Evolutionary conservation across 30 jellyfish, hydroid and myxozoan genomes (phyloP), one percentile per base, ranked within the genome.

Genomic region (Aurelia aurita complex sp. Pacific): DNA sequence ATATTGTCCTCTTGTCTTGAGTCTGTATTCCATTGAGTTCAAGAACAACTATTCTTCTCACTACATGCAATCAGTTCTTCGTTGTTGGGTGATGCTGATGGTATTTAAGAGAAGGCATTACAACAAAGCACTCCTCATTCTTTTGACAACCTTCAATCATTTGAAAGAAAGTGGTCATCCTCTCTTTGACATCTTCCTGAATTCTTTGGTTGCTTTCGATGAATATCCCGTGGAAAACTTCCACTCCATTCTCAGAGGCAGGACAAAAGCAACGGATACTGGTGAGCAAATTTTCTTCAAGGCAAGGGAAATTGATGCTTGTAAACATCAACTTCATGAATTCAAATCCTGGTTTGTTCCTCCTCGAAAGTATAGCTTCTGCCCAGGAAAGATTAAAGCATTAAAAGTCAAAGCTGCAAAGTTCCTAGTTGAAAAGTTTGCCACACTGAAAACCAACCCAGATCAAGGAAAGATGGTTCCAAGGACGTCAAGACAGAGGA

Each of bases 271-370:
- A 32, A 70, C 80, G 33, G 80, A 70, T 38, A 70, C 80, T 70
- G 64, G 80, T 33, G 80, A 70, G 9, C 80, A 70, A 59, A 70
- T 70, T 6, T 70, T 70, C 32, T 23, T 70, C 61, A 70, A 70
- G 7, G 61, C 80, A 70, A 23, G 80, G 33, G 69, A 60, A 60
- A 60, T 60, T 60, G 69, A 60, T 60, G 69, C 69, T 0, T 60
- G 69, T 82, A 78, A 78, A 35, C 88, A 78, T 43, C 79, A 78
- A 67, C 79, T 62, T 23, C 88, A 62, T 12, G 88, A 62, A 19
- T 78, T 78, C 68, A 78, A 78, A 33, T 78, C 88, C 23, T 78
- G 88, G 88, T 62, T 79, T 67, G 80, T 52, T 35, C 89, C 89
- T 64, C 89, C 51, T 64, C 8, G 87, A 34, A 59, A 64, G 63